Base-by-base conservation (phyloP, 2,888 invertebrate species). In the Lasioglossum calceatum region DNA sequence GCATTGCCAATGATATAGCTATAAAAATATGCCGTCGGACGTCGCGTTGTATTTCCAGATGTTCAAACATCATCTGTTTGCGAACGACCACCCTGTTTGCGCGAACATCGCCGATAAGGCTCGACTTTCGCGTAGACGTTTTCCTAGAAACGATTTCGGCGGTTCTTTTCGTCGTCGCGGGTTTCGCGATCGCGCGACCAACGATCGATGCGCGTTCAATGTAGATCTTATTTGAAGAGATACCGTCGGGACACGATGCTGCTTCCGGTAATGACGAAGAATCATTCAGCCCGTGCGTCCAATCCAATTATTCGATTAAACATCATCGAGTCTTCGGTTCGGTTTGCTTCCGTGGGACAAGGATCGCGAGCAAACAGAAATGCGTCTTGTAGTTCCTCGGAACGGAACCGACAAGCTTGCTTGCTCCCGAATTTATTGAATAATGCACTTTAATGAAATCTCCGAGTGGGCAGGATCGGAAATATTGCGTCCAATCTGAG, bases 231-330 rank as follows among this genome's bases (percentile, higher is more conserved):
- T 19, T 36, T 1, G 36, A 10, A 7, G 3, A 36, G 36, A 23
- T 32, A 32, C 10, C 36, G 36, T 19, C 39, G 12, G 2, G 10
- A 12, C 1, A 39, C 4, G 67, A 19, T 23, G 42, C 39, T 42
- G 39, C 39, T 70, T 1, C 4, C 70, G 23, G 42, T n/a, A 70
- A 70, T 39, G 39, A n/a, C 39, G 42, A 23, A n/a, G 70, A n/a
- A 70, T 70, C 12, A 23, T 70, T 39, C 39, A 12, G 70, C 39
- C 12, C 2, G 23, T n/a, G 10, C 19, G 23, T 42, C 70, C 12
- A 70, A 70, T 70, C 23, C 70, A n/a, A 70, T 70, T 70, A 70
- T 70, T 70, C n/a, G 70, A 70, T 70, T 70, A n/a, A 42, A 70
- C 16, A 16, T 0, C 32, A 67, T 70, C 39, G 23, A 39, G 7